Base-by-base conservation (phyloP, 2,113 vertebrate species). In the Pionites leucogaster region DNA sequence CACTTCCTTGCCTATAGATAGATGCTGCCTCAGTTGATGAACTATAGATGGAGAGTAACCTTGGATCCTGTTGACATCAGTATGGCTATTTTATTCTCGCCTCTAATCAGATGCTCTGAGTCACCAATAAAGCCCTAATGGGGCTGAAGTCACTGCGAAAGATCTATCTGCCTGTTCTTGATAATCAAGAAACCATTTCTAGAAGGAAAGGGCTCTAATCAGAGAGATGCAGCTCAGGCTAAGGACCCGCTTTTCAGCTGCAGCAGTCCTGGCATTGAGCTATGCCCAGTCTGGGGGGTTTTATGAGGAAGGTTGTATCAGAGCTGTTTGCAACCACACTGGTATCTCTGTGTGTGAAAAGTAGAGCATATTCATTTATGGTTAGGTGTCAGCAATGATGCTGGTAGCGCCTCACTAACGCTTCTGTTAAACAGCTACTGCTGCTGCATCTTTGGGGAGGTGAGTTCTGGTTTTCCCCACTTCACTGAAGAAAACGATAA, bases 51-150 rank as follows among this genome's bases (percentile, higher is more conserved):
- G 57, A 72, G 39, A 75, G 44, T 76, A 93, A 53, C 29, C 11
- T 33, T 72, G 55, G 35, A 35, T 92, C 29, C 42, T 88, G 79
- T 77, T 88, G 82, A 86, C 88, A 78, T 92, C 55, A 67, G 17
- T 46, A 37, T 50, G 72, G 37, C 33, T 0, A 42, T 86, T 82
- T 93, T 94, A 50, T 86, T 57, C 78, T 59, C 65, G 23, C 60
- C 25, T 86, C 64, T 96, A n/a, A 88, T 95, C 80, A 71, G 42
- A 55, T 90, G 49, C 35, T 80, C 53, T 63, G 55, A 94, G 75
- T 86, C 79, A 74, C 55, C 1, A 19, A 85, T 92, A 87, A 90
- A 83, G 39, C 59, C 41, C 75, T 80, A 83, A 74, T 52, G 60
- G 55, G 37, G 17, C 82, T 90, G 88, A 90, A 83, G 63, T 90